These are phyloP conservation scores for Magallana nippona DNA, from an alignment of 2,888 invertebrate genomes.

Conservation along the genomic window DNA sequence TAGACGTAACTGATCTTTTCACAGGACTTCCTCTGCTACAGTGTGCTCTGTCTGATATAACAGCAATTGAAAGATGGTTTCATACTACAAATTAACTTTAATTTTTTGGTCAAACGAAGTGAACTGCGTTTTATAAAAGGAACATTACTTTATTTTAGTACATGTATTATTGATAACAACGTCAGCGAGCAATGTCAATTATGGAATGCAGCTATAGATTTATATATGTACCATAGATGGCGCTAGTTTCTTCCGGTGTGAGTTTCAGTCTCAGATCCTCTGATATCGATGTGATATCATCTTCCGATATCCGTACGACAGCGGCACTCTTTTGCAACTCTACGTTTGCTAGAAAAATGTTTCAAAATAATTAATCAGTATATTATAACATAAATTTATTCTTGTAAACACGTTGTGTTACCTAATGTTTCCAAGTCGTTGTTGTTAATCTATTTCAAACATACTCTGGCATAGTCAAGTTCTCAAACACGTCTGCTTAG, in stretches of 20 bases:
- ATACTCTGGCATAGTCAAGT: too few relatives aligned
- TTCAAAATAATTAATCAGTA: too few relatives aligned
- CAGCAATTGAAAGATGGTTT: background rate
- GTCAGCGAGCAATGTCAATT: too few relatives aligned
- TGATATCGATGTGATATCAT: slow-evolving; percentile 43
- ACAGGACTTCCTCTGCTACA: background rate
- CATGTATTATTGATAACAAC: background rate
- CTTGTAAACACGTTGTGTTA: too few relatives aligned
- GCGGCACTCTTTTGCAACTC: slow-evolving; percentile 44
- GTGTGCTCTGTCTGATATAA: background rate
- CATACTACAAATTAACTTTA: too few relatives aligned
- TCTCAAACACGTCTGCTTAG: too few relatives aligned
- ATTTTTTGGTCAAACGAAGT: too few relatives aligned
- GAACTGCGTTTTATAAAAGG: background rate
- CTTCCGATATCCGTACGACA: slow-evolving; percentile 26
- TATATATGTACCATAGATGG: background rate
- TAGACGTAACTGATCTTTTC: background rate
- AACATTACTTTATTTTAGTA: background rate
- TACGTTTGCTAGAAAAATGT: background rate
- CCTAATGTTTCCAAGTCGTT: too few relatives aligned
- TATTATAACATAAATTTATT: too few relatives aligned
- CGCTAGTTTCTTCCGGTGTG: slow-evolving; percentile 40
- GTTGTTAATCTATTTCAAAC: too few relatives aligned
- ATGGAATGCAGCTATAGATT: too few relatives aligned
- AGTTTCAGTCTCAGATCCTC: slow-evolving; percentile 45